Percentiles rank a stretch among this genome's conserved stretches.
phyloP scores from a whole-genome alignment of 2,797 vertebrate genomes.

The Rallus crepitans region DNA sequence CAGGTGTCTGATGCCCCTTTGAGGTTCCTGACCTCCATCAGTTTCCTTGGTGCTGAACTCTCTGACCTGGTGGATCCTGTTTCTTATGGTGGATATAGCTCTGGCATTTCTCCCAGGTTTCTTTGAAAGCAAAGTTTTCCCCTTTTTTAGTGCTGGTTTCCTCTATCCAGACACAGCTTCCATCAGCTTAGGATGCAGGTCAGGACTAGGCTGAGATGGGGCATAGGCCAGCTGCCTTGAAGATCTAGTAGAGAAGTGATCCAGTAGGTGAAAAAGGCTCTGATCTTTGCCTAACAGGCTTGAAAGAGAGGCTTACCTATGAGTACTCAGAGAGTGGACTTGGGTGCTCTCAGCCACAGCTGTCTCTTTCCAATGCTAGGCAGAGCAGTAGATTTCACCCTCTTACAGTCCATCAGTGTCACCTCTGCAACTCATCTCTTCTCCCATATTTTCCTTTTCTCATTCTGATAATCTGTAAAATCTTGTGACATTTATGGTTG shows the following conservation, averaged over 20 bases:
- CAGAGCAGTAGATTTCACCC: not conserved
- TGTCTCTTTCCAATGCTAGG: not conserved
- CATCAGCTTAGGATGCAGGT: not conserved
- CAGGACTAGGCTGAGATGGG: not conserved
- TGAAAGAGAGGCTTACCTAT: not conserved
- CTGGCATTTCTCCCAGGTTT: not conserved
- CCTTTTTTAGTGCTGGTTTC: not conserved
- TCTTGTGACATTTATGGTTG: rapidly evolving
- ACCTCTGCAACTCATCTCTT: not conserved
- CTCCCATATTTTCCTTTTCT: not conserved
- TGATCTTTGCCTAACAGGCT: not conserved
- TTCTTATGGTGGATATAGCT: not conserved
- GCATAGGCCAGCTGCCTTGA: not conserved
- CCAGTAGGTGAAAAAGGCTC: not conserved
- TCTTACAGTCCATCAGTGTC: not conserved
- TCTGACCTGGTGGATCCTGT: not conserved
- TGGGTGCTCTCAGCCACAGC: not conserved
- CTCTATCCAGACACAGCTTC: not conserved
- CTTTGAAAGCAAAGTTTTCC: not conserved
- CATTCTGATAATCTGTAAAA: not conserved
- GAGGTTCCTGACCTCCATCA: not conserved
- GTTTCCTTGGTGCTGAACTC: not conserved
- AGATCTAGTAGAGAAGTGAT: not conserved
- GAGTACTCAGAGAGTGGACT: not conserved
- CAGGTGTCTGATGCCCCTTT: not conserved